phyloP scores from a whole-genome alignment of 2,888 invertebrate species.

The Pocota personata region DNA sequence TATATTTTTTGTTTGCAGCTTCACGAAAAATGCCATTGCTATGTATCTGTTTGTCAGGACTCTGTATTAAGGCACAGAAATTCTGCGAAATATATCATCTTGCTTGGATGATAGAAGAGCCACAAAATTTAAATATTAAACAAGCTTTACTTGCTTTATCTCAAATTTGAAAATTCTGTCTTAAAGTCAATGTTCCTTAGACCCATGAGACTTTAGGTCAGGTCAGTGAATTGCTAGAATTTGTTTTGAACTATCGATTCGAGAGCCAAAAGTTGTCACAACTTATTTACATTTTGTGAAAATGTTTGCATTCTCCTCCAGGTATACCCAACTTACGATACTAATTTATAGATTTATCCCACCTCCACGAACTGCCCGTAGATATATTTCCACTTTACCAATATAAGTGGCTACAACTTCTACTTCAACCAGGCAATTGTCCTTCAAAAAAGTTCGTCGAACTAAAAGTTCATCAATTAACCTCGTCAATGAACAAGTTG shows the following conservation, averaged over 20 bases:
- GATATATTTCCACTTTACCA: neutral
- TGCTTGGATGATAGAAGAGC: too few relatives aligned
- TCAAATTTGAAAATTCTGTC: too few relatives aligned
- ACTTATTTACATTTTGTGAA: slow-evolving; percentile 39
- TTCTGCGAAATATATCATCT: too few relatives aligned
- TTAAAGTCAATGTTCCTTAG: too few relatives aligned
- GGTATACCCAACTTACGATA: neutral
- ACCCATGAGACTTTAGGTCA: too few relatives aligned
- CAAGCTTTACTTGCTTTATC: too few relatives aligned
- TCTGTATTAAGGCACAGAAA: too few relatives aligned
- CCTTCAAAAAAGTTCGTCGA: slow-evolving; percentile 58
- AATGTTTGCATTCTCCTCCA: slow-evolving; percentile 1
- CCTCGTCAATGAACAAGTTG: slow-evolving; percentile 67
- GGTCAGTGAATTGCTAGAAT: neutral
- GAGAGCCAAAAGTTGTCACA: slow-evolving; percentile 8
- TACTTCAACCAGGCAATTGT: slow-evolving; percentile 36
- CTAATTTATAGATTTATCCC: neutral
- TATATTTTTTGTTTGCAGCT: too few relatives aligned
- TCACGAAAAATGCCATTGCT: too few relatives aligned
- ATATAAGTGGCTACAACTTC: slow-evolving; percentile 31
- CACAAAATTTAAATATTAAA: too few relatives aligned
- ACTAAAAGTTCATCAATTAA: slow-evolving; percentile 71
- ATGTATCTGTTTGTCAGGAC: too few relatives aligned
- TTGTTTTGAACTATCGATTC: slow-evolving; percentile 29
- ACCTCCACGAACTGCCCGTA: neutral